Percentiles rank a stretch among this genome's conserved stretches.
Conservation (phyloP, 2,797 vertebrate species). For the Saguinus oedipus region DNA sequence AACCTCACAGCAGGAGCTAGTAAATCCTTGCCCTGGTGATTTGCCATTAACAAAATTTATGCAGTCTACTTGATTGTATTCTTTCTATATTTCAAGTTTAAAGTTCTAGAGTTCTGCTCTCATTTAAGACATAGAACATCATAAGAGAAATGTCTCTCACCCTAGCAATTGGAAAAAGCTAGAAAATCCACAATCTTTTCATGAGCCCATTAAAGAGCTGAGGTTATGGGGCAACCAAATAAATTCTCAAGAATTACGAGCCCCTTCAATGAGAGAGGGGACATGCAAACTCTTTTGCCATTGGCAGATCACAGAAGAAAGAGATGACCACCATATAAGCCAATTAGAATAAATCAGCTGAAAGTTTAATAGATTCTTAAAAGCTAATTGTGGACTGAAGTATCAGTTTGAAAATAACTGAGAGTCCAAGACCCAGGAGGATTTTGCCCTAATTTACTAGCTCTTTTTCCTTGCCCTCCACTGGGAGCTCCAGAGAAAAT, state of each 20-base stretch:
- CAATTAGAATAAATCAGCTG: background rate
- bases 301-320: background rate
- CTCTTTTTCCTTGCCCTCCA: background rate
- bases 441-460: background rate
- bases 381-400: background rate
- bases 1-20: too few species aligned
- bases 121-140: background rate
- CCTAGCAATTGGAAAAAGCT: background rate
- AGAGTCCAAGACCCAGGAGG: background rate
- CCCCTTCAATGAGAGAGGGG: background rate
- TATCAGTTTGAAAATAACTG: background rate
- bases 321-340: background rate
- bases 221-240: background rate
- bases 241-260: background rate
- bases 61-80: background rate
- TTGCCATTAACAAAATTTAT: background rate
- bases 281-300: background rate
- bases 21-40: background rate
- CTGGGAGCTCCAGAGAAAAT: background rate
- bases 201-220: background rate
- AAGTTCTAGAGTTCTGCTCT: background rate
- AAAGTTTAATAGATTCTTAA: background rate
- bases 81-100: background rate
- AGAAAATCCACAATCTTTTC: background rate
- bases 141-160: background rate